Evolutionary conservation across 2,888 invertebrate species (phyloP).

Genomic region (Cataglyphis cursor): DNA sequence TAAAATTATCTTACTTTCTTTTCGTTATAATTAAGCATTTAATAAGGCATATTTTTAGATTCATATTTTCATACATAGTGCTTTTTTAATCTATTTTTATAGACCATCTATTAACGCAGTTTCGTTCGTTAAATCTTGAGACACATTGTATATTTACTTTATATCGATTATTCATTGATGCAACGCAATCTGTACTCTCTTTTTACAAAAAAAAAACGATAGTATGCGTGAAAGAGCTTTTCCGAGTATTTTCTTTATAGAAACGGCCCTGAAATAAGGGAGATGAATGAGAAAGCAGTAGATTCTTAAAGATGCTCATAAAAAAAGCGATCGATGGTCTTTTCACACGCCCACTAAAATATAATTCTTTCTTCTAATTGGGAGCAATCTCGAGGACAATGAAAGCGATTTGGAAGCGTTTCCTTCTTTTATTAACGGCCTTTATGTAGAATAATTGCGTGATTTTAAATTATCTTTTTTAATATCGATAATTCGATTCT

Average conservation of each 20-base stretch:
- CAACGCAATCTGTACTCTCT: not conserved
- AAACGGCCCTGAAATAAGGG: not conserved
- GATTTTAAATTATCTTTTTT: slow-evolving; percentile 5
- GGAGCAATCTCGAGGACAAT: not conserved
- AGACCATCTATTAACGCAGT: not conserved
- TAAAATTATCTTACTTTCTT: not conserved
- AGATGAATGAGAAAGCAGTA: not conserved
- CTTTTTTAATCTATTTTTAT: not conserved
- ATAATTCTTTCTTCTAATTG: not conserved
- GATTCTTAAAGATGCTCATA: not conserved
- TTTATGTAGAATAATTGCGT: not conserved
- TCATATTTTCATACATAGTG: not conserved
- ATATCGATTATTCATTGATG: not conserved
- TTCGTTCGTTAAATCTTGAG: not conserved
- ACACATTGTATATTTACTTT: not conserved
- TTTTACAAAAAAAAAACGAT: not conserved
- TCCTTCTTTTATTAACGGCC: not conserved
- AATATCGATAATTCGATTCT: not conserved
- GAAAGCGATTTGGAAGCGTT: not conserved
- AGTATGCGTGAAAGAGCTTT: not conserved
- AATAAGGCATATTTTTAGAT: not conserved
- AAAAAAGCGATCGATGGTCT: not conserved
- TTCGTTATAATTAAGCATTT: not conserved
- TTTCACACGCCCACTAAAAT: not conserved
- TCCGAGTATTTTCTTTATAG: not conserved